phyloP scores from a whole-genome alignment of 2,888 invertebrate species.

The Dolomedes plantarius region DNA sequence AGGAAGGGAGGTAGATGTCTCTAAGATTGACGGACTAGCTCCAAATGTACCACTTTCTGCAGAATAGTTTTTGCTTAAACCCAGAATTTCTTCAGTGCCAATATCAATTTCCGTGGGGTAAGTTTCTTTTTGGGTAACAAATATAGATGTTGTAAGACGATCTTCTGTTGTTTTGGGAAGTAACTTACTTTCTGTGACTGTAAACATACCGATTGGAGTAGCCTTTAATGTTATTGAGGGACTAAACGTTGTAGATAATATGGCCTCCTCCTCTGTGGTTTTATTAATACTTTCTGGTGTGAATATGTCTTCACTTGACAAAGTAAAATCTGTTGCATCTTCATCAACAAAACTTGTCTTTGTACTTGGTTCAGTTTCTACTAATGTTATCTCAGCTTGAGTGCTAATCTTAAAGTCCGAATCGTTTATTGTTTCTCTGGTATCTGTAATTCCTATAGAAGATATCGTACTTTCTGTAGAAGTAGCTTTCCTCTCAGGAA shows the following conservation, averaged over 20 bases:
- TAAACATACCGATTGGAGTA: neutral
- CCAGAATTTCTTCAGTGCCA: too few relatives aligned
- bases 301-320: neutral
- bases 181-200: neutral
- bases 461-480: too few relatives aligned
- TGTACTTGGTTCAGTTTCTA: neutral
- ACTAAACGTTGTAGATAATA: too few relatives aligned
- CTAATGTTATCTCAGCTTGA: neutral
- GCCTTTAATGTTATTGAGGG: neutral
- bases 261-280: neutral
- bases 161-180: neutral
- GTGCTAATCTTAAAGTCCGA: neutral
- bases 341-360: too few relatives aligned
- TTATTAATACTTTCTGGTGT: neutral
- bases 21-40: neutral
- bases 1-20: neutral
- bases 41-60: too few relatives aligned
- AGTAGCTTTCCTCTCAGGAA: neutral
- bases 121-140: neutral
- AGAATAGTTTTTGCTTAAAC: too few relatives aligned
- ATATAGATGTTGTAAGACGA: neutral
- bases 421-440: neutral
- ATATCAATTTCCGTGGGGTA: neutral
- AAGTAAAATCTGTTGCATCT: neutral
- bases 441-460: neutral